Base-by-base conservation (phyloP, 1,140 invertebrate genomes). In the Pseudomyrmex dendroicus region DNA sequence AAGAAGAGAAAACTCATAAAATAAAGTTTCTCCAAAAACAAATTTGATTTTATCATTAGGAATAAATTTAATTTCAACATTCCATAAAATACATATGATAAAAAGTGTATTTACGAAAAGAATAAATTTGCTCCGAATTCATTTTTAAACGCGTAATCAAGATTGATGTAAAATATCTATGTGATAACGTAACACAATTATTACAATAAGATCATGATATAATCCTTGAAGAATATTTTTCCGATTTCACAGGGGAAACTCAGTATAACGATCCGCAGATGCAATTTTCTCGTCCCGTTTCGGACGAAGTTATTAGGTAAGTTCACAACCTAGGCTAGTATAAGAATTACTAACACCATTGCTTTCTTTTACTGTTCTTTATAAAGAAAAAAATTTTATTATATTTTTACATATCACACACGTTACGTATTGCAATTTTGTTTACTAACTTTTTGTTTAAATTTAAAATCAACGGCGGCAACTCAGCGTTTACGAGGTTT, bases 231-330 rank as follows among this genome's bases (percentile, higher is more conserved):
- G 25, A 66, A 82, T 72, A 57, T 46, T n/a, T 63, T 67, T 87
- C 73, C 20, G 25, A 84, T 8, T 82, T 64, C 52, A 61, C 74
- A 91, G 92, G 91, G 91, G 89, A 91, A 67, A 84, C 73, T 70
- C 90, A 91, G 85, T 86, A 83, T 59, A 90, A 91, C n/a, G 90
- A 89, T 73, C 2, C 74, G 52, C 90, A 86, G 64, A 64, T 72
- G 66, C 82, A 90, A 73, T 86, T 90, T 68, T 35, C 86, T 62
- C 84, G 86, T 35, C 50, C 87, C 17, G 76, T 87, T 66, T 84
- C 89, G 63, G 92, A 92, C 66, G 92, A 93, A 68, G 89, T 92
- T 63, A 90, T 93, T 86, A 93, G 91, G 92, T 93, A 84, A 89
- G 80, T 44, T 82, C 48, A 52, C 17, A 17, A 64, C 13, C n/a